Evolutionary conservation across 2,888 invertebrate genomes (phyloP).

Genomic region (Galerucella nymphaeae): DNA sequence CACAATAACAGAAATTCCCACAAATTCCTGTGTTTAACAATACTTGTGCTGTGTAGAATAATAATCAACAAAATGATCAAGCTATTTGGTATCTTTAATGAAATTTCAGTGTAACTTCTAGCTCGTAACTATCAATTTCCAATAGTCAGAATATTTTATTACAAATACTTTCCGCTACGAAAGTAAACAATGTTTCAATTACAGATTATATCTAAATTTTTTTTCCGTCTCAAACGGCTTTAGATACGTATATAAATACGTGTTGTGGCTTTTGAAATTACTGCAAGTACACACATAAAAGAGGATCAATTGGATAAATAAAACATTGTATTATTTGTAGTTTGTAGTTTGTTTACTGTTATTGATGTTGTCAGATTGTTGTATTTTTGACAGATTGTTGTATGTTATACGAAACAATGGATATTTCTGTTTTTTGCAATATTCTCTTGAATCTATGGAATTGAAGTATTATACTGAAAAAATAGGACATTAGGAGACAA

Average conservation of each 20-base stretch:
- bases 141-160: not conserved
- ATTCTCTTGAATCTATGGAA: no score
- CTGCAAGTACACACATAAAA: slow-evolving; percentile 3
- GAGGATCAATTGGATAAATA: no score
- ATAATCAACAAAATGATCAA: not conserved
- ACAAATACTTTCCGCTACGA: slow-evolving; percentile 6
- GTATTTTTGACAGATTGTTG: no score
- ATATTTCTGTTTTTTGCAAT: no score
- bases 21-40: not conserved
- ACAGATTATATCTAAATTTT: slow-evolving; percentile 15
- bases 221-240: slow-evolving; percentile 10
- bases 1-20: no score
- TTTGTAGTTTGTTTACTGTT: no score
- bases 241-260: slow-evolving; percentile 8
- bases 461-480: no score
- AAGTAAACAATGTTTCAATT: slow-evolving; percentile 16
- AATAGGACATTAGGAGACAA: no score
- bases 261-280: not conserved
- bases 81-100: not conserved
- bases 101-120: not conserved
- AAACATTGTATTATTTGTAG: no score
- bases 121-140: not conserved
- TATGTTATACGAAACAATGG: no score
- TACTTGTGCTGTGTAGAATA: not conserved
- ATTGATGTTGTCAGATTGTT: no score